Evolutionary conservation across 2,113 vertebrate genomes (phyloP), one percentile per base, ranked within the genome.

Genomic region (Catagonus wagneri): DNA sequence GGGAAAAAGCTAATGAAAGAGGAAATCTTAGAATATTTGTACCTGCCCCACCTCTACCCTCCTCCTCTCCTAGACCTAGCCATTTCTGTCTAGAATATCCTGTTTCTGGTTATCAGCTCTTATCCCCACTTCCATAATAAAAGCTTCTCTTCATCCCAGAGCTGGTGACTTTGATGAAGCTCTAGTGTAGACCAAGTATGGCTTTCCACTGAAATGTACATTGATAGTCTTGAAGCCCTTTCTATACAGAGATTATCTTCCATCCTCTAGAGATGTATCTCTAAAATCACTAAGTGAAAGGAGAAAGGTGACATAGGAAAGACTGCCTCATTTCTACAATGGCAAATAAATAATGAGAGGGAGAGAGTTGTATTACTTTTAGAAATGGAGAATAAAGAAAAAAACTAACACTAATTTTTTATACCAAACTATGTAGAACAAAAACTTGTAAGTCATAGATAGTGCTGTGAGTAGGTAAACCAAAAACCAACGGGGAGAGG

Each of bases 271-370:
- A 79, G 13, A 79, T 23, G 27, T 1, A 69, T 14, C 23, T 71
- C 13, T 80, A 74, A 95, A 86, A 89, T 84, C 27, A 61, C 14
- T 81, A 34, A 72, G 50, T 56, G n/a, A 91, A 52, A 87, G 32
- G 16, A 78, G 23, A 89, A 61, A 17, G 2, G 7, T 32, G 3
- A 52, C 13, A 74, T 58, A 68, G 4, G 23, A 44, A 84, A 69
- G n/a, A 44, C 0, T 6, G 29, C 22, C 36, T 90, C 52, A 76
- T 34, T 32, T 56, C 75, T 87, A 93, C 20, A 56, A 68, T 36
- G 78, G 4, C 34, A 94, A 88, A 84, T 58, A 95, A 65, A 52
- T 27, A 76, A 63, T 54, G 9, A 60, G 13, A 86, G 19, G 66
- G 5, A 84, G 54, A 36, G 20, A 56, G 16, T 29, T 44, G 56